Base-by-base conservation (phyloP, 1,140 invertebrate genomes). In the Pogonomyrmex californicus region DNA sequence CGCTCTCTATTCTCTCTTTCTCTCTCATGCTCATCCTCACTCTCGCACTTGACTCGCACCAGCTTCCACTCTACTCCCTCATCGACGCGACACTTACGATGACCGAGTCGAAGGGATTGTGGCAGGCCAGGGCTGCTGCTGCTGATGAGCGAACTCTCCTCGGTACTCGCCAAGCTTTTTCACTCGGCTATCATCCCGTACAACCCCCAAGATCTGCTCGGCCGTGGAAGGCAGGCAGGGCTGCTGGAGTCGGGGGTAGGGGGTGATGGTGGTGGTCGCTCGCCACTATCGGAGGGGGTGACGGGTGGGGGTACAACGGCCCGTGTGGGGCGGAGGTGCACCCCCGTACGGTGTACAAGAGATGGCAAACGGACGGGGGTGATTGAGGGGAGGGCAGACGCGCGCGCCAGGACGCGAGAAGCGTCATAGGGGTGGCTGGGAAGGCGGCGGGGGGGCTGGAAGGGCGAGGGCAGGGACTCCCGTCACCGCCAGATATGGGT, bases 71-170 rank as follows among this genome's bases (percentile, higher is more conserved):
- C 71, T 85, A 77, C 5, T 63, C 60, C 41, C 47, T 68, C 33
- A 58, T 71, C 49, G 23, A 65, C 68, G 68, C 88, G 88, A 91
- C 86, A 95, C 95, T 95, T 94, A 95, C 95, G 94, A 95, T 95
- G 93, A 95, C 95, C 91, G 94, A 95, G 91, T 95, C 93, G 93
- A 95, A 95, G 92, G 94, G 94, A 94, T 95, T 94, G 93, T 94
- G 94, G 93, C 94, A 95, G 95, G 94, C 94, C 95, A 95, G 95
- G 94, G 91, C 93, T 94, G 94, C 93, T 91, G 93, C 86, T 92
- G 88, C 86, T 90, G 92, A 90, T 87, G 83, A 90, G 87, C 87
- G 71, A 90, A 90, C 87, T 85, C 87, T 85, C 90, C 78, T 88
- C 85, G 88, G 89, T 85, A 90, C 65, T 88, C 62, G 56, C 87